Evolutionary conservation across 2,888 invertebrate species (phyloP).

Genomic region (Mayetiola destructor): DNA sequence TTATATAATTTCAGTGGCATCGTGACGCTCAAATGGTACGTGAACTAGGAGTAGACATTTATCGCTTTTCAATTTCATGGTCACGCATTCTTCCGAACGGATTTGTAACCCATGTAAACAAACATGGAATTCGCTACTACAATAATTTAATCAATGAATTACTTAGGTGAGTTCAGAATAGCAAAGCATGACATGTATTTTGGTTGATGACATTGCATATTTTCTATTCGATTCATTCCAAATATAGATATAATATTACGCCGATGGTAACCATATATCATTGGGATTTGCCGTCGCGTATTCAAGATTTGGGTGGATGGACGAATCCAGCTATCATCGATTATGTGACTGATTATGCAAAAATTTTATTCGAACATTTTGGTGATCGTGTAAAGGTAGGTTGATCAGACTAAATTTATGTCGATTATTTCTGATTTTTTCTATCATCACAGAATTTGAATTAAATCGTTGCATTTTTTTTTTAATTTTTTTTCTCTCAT

Average conservation of each 20-base stretch:
- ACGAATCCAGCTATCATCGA: constrained; percentile 49
- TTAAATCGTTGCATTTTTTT: neutral
- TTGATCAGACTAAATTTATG: neutral
- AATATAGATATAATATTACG: constrained; percentile 43
- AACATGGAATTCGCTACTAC: constrained; percentile 60
- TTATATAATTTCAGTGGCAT: constrained; percentile 35
- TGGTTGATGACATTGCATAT: neutral
- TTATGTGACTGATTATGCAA: constrained; percentile 49
- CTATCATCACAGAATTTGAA: neutral
- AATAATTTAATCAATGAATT: constrained; percentile 58
- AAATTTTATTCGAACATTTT: constrained; percentile 44
- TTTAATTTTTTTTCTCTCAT: constrained; percentile 2
- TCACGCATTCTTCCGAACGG: constrained; percentile 58
- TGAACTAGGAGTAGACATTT: constrained; percentile 48
- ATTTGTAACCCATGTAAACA: constrained; percentile 47
- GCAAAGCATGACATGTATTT: neutral
- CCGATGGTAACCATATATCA: constrained; percentile 59
- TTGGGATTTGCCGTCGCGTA: constrained; percentile 51
- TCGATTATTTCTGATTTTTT: neutral
- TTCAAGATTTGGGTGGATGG: constrained; percentile 55
- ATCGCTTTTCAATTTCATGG: constrained; percentile 65
- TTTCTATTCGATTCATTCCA: neutral
- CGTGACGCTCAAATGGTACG: constrained; percentile 47
- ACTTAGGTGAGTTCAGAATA: constrained; percentile 36
- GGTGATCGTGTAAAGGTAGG: constrained; percentile 43